Conservation (phyloP, 2,888 invertebrate species). For the Calliopum simillimum region DNA sequence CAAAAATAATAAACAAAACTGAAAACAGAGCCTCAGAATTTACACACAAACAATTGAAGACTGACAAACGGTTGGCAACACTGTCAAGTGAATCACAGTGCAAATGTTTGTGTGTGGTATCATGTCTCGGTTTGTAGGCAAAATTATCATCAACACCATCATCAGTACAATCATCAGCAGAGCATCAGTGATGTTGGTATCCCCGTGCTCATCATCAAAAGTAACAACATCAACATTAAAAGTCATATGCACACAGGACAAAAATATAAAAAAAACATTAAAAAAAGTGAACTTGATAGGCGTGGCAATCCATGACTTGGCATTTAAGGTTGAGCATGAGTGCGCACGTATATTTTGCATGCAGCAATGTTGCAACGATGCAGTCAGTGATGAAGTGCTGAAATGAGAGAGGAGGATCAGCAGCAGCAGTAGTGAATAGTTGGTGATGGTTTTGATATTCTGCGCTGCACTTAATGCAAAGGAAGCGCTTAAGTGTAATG, state of each 20-base stretch:
- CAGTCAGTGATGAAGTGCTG: too few relatives aligned
- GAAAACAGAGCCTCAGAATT: background rate
- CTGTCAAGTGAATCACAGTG: too few relatives aligned
- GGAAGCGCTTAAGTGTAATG: slow-evolving; percentile 34
- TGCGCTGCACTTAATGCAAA: slow-evolving; percentile 8
- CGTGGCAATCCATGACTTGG: background rate
- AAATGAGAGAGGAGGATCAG: background rate
- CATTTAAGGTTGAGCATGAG: slow-evolving; percentile 8
- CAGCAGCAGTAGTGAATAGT: background rate
- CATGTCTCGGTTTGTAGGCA: background rate
- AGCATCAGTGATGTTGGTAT: slow-evolving; percentile 5
- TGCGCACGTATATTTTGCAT: slow-evolving; percentile 28
- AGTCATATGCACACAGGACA: background rate
- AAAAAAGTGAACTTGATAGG: slow-evolving; percentile 5
- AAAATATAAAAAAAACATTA: background rate
- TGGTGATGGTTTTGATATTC: slow-evolving; percentile 1
- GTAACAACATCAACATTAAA: too few relatives aligned
- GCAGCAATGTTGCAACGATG: background rate
- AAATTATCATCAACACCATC: background rate
- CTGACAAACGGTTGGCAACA: slow-evolving; percentile 8
- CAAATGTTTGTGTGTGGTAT: background rate
- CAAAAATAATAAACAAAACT: background rate
- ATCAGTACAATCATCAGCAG: slow-evolving; percentile 3
- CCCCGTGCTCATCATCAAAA: slow-evolving; percentile 8
- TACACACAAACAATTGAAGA: background rate